Conservation (phyloP, 1,140 invertebrate genomes). For the Hormaphis cornu region DNA sequence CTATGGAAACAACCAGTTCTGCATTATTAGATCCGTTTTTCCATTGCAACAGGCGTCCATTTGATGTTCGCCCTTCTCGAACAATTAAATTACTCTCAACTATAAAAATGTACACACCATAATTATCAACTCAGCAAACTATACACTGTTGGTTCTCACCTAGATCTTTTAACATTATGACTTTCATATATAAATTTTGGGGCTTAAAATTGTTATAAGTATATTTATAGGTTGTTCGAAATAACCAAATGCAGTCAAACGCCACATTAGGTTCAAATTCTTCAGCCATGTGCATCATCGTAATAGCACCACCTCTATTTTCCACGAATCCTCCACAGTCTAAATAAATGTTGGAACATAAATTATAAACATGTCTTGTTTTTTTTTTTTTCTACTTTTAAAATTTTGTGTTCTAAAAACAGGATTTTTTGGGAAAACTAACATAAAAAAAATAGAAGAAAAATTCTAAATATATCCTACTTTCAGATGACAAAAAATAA, state of each 20-base stretch:
- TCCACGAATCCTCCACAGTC: slow-evolving; percentile 65
- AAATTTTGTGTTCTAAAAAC: neutral
- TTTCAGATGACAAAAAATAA: too few relatives aligned
- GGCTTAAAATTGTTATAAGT: slow-evolving; percentile 58
- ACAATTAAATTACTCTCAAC: slow-evolving; percentile 41
- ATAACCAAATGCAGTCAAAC: slow-evolving; percentile 66
- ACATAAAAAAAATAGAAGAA: too few relatives aligned
- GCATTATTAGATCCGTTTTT: slow-evolving; percentile 41
- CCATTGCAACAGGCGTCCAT: slow-evolving; percentile 43
- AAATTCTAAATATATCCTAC: too few relatives aligned
- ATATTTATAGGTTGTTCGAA: slow-evolving; percentile 56
- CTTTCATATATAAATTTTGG: slow-evolving; percentile 54
- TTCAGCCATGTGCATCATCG: slow-evolving; percentile 66
- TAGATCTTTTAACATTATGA: slow-evolving; percentile 56
- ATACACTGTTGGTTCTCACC: slow-evolving; percentile 43
- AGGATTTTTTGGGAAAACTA: slow-evolving; percentile 15
- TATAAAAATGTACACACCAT: neutral
- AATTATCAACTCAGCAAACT: neutral
- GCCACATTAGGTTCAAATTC: slow-evolving; percentile 46
- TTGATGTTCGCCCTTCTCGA: slow-evolving; percentile 58
- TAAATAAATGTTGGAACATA: slow-evolving; percentile 35
- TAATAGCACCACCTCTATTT: slow-evolving; percentile 62
- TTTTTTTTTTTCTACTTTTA: neutral
- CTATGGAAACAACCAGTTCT: slow-evolving; percentile 53
- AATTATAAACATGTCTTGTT: neutral